Base-by-base conservation (phyloP, 2,113 vertebrate species). In the Oreotrochilus melanogaster region DNA sequence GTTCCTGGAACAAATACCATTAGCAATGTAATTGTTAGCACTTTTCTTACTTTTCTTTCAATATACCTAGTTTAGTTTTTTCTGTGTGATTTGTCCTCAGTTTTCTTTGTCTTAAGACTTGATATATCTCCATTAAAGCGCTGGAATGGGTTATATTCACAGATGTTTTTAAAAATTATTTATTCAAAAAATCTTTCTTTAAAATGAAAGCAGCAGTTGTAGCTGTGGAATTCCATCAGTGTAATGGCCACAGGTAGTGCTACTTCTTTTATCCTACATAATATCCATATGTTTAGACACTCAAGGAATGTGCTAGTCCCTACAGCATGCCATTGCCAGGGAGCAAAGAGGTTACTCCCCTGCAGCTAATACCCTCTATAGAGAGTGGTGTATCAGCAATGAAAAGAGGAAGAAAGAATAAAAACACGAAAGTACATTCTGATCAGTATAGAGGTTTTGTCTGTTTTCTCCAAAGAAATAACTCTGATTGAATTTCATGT, bases 401-500 rank as follows among this genome's bases (percentile, higher is more conserved):
- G 25, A 75, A 92, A 91, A 57, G 19, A 70, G 19, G 5, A 89
- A 74, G 25, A 87, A 82, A 57, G 14, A 81, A 72, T 37, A 62
- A 83, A 73, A 27, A 0, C 28, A 62, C 21, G 93, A 76, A 89
- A 9, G 0, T 7, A 37, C 17, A 62, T 76, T 69, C 57, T 69
- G 54, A 79, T 62, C 62, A 50, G 24, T 69, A 50, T 1, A 76
- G 35, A 50, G 12, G 6, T 89, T 87, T 85, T 76, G 31, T 47
- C 47, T 51, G 2, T 47, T 79, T 23, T 66, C 58, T 56, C 58
- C 60, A 78, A 92, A 93, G 82, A 53, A 93, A 54, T 22, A 50
- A 57, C 54, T 90, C 56, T 58, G 47, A 95, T 92, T 95, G 81
- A 85, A 95, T 95, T 94, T 88, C 23, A 47, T 54, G 16, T 89